Evolutionary conservation across 2,113 vertebrate genomes (phyloP).

Genomic region (Dendropsophus ebraccatus): DNA sequence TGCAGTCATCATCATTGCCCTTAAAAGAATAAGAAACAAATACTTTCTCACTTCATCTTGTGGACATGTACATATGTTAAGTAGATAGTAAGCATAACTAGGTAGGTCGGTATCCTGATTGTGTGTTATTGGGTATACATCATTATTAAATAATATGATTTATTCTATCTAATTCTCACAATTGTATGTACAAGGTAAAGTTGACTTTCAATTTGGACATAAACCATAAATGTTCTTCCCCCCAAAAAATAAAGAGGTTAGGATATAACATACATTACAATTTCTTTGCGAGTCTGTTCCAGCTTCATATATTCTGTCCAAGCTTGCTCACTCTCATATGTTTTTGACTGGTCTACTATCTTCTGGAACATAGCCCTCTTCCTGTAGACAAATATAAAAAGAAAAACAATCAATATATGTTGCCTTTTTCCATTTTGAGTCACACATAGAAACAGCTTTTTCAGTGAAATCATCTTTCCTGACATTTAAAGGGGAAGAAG

Average conservation of each 20-base stretch:
- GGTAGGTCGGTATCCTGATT: background rate
- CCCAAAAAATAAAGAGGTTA: background rate
- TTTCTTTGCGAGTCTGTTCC: constrained; percentile 94
- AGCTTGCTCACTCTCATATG: constrained; percentile 77
- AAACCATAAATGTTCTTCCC: too few relatives aligned
- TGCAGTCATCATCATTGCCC: constrained; percentile 99
- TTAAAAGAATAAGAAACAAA: constrained; percentile 61
- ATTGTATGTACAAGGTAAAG: background rate
- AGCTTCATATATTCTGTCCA: constrained; percentile 93
- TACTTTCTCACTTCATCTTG: background rate
- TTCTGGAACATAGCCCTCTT: constrained; percentile 98
- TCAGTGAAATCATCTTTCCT: background rate
- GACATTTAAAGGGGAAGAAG: too few relatives aligned
- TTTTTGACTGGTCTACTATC: constrained; percentile 93
- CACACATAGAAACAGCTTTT: too few relatives aligned
- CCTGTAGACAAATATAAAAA: constrained; percentile 68
- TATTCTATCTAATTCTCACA: too few relatives aligned
- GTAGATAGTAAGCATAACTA: background rate
- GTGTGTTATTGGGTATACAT: background rate
- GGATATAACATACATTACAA: constrained; percentile 86
- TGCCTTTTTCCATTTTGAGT: background rate
- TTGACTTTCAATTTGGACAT: background rate
- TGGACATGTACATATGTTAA: background rate
- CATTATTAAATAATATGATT: background rate
- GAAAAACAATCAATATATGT: background rate